Evolutionary conservation across 2,113 vertebrate species (phyloP).

Genomic region (Delphinus delphis): DNA sequence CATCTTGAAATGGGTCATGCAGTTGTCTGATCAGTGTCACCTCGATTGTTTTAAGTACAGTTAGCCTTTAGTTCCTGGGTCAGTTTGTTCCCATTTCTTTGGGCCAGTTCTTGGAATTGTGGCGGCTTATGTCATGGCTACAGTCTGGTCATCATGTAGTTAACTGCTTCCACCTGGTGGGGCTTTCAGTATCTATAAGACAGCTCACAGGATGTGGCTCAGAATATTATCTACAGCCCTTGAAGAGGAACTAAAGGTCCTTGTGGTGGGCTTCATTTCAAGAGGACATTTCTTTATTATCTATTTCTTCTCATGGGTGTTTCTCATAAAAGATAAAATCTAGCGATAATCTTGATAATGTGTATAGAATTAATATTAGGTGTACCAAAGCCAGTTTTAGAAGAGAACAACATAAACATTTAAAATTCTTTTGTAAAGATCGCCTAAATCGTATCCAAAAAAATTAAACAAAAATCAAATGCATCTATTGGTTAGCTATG

Average conservation of each 20-base stretch:
- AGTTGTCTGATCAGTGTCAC: neutral
- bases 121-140: neutral
- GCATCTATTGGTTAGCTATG: neutral
- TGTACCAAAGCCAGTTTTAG: neutral
- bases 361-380: neutral
- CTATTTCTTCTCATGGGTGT: neutral
- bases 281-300: neutral
- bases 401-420: neutral
- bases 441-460: neutral
- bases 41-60: neutral
- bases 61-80: neutral
- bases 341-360: conserved; percentile 54
- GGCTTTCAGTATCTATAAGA: neutral
- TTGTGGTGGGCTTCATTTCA: neutral
- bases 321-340: conserved; percentile 40
- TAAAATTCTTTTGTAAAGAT: neutral
- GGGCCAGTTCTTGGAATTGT: neutral
- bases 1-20: neutral
- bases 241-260: neutral
- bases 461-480: neutral
- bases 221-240: neutral
- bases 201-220: neutral
- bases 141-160: neutral
- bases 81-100: neutral
- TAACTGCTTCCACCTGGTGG: neutral